Base-by-base conservation (phyloP, 2,797 vertebrate species). In the Syngnathus rostellatus region DNA sequence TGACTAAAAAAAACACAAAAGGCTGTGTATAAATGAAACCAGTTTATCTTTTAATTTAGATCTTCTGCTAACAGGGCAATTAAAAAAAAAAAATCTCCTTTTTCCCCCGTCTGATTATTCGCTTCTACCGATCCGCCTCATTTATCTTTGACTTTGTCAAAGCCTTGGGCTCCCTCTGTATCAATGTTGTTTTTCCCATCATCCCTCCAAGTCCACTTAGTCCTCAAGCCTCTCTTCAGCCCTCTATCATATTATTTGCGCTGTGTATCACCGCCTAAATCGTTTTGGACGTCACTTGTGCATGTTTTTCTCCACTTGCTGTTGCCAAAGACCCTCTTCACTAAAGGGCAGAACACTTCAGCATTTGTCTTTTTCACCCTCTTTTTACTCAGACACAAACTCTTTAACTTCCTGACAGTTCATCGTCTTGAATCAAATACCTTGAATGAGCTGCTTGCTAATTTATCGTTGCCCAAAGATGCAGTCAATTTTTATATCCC, bases 111-210 rank as follows among this genome's bases (percentile, higher is more conserved):
- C 70, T 68, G 66, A 21, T 40, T 21, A 8, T 11, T 43, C 59
- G 41, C 9, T 61, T 21, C 9, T 21, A 40, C 6, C 39, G 43
- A 21, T 43, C n/a, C 10, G 6, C 17, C 62, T 74, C 69, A 76
- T 85, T 85, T 77, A 81, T 77, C 80, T 74, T 71, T 63, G 1
- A 8, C 69, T 68, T 61, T 78, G 39, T 37, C 68, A 76, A 60
- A 64, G 37, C 7, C 21, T 16, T 40, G 21, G 58, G 41, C 23
- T 9, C 54, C n/a, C 37, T 64, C 8, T 14, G 25, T 46, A 38
- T 87, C 83, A 81, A 77, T 69, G 16, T 72, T 62, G 69, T 68
- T 73, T 70, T 61, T 69, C 68, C 71, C 74, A 74, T 76, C 72
- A 65, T 69, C 63, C 39, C 64, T 72, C 45, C 63, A 23, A 31